A percentile compares a stretch with the other conserved stretches of the same genome.
Evolutionary conservation across 2,797 vertebrate genomes (phyloP).

Genomic region (Odontamblyopus rebecca): DNA sequence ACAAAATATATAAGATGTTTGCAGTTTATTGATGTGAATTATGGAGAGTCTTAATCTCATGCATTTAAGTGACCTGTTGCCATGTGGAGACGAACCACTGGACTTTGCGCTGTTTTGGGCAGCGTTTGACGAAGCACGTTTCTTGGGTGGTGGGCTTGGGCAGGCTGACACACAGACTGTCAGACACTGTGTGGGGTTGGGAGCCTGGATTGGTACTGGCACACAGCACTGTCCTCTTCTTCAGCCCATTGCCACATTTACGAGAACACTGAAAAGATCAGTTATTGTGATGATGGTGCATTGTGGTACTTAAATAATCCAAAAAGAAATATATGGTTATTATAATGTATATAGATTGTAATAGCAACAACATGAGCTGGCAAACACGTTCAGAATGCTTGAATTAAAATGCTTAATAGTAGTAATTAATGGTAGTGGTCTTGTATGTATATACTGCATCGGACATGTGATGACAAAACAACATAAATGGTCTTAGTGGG

Average conservation of each 20-base stretch:
- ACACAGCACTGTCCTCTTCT: slow-evolving; percentile 81
- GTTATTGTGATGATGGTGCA: neutral
- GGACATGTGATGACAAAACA: slow-evolving; percentile 42
- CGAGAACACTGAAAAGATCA: slow-evolving; percentile 81
- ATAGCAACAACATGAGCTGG: neutral
- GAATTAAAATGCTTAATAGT: neutral
- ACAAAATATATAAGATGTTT: slow-evolving; percentile 6
- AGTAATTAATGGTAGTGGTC: slow-evolving; percentile 2
- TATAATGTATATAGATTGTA: neutral
- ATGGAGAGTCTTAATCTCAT: neutral
- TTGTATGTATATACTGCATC: slow-evolving; percentile 8
- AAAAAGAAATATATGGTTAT: neutral
- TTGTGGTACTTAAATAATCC: neutral
- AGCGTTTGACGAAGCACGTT: slow-evolving; percentile 82
- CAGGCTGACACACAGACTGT: slow-evolving; percentile 69
- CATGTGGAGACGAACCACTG: slow-evolving; percentile 89
- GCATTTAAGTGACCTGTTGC: slow-evolving; percentile 77
- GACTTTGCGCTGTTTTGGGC: slow-evolving; percentile 82
- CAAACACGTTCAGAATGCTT: neutral
- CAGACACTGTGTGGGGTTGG: slow-evolving; percentile 64
- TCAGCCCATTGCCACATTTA: slow-evolving; percentile 86
- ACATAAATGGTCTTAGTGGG: slow-evolving; percentile 32
- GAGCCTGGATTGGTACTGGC: slow-evolving; percentile 66
- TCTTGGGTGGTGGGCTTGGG: slow-evolving; percentile 82
- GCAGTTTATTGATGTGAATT: neutral